Percentiles rank a stretch among this genome's conserved stretches.
These are phyloP conservation scores for Yasuhikotakia modesta DNA, from an alignment of 2,797 vertebrate genomes.

Conservation along the genomic window DNA sequence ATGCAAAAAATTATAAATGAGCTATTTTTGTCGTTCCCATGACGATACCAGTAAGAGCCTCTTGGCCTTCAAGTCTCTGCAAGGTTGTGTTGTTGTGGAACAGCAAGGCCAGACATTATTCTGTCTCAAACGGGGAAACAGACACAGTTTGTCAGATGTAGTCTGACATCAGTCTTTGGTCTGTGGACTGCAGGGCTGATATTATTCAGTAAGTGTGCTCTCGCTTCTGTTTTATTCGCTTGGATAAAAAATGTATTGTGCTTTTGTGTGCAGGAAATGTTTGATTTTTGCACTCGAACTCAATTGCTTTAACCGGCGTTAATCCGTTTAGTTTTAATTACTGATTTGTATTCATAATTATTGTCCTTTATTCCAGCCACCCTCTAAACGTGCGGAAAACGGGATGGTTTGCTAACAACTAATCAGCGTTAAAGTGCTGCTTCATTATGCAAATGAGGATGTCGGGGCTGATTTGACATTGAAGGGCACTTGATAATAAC, in stretches of 20 bases:
- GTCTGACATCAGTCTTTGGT: too few relatives aligned
- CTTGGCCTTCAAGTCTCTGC: too few relatives aligned
- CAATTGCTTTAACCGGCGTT: background rate
- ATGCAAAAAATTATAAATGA: too few relatives aligned
- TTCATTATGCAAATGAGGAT: slow-evolving; percentile 40
- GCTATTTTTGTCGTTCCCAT: too few relatives aligned
- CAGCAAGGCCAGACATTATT: too few relatives aligned
- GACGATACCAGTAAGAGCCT: too few relatives aligned
- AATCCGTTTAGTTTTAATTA: background rate
- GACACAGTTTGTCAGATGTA: too few relatives aligned
- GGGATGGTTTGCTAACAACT: background rate
- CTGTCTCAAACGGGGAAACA: too few relatives aligned
- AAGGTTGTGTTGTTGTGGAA: too few relatives aligned
- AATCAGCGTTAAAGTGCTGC: slow-evolving; percentile 12
- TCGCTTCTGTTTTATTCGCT: too few relatives aligned
- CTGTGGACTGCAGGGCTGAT: too few relatives aligned
- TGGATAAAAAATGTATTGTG: background rate
- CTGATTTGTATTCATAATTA: slow-evolving; percentile 9
- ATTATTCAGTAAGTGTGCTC: too few relatives aligned
- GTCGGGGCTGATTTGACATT: slow-evolving; percentile 17
- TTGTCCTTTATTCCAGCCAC: background rate
- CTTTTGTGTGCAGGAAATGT: background rate
- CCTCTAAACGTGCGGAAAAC: slow-evolving; percentile 18
- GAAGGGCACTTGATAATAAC: slow-evolving; percentile 10
- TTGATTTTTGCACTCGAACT: background rate